These are phyloP conservation scores for Diogma glabrata DNA, from an alignment of 2,888 invertebrate genomes.

Conservation along the genomic window DNA sequence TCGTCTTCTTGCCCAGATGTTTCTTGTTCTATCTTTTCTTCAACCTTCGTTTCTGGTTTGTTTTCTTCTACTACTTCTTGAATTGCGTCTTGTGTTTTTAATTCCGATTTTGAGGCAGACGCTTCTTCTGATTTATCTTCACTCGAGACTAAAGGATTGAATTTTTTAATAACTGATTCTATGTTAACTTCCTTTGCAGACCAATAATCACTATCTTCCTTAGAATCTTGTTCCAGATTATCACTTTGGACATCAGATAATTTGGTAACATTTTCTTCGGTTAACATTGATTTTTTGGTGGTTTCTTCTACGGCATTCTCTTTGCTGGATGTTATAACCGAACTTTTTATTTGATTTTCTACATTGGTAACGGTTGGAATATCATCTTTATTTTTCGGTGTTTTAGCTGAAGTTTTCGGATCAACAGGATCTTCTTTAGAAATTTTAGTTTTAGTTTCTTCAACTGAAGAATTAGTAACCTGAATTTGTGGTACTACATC, in stretches of 20 bases:
- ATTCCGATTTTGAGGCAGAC: constrained; percentile 3
- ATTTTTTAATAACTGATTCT: constrained; percentile 70
- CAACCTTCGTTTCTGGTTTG: not conserved
- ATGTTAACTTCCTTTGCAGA: constrained; percentile 68
- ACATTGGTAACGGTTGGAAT: too few relatives aligned
- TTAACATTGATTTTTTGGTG: constrained; percentile 22
- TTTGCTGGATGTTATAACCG: too few relatives aligned
- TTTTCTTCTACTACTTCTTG: not conserved
- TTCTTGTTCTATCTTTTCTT: constrained; percentile 12
- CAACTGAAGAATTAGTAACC: too few relatives aligned
- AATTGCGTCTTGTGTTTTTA: constrained; percentile 5
- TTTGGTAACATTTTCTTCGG: constrained; percentile 32
- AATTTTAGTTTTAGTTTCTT: too few relatives aligned
- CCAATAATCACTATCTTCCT: constrained; percentile 67
- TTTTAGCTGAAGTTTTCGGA: too few relatives aligned
- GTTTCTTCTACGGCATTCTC: too few relatives aligned
- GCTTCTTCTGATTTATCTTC: constrained; percentile 23
- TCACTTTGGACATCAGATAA: constrained; percentile 25
- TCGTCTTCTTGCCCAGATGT: constrained; percentile 30
- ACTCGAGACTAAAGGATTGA: constrained; percentile 51
- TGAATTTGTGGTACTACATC: too few relatives aligned
- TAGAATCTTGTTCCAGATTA: constrained; percentile 41
- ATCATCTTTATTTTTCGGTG: too few relatives aligned
- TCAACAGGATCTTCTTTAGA: too few relatives aligned
- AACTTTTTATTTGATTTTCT: too few relatives aligned